Conservation (phyloP, 2,797 vertebrate species). For the Fratercula arctica region DNA sequence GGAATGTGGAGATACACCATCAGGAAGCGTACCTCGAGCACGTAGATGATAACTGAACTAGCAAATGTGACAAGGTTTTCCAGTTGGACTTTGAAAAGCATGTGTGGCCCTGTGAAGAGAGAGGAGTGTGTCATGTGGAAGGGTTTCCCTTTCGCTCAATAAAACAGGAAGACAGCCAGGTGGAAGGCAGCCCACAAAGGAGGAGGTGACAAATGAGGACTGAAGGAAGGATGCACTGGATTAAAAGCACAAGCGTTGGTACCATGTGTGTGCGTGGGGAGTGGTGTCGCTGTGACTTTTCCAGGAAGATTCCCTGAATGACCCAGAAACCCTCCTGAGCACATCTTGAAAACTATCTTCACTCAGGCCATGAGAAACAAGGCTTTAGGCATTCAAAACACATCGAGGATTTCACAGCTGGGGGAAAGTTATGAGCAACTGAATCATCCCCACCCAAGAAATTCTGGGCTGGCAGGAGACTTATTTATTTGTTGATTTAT, state of each 20-base stretch:
- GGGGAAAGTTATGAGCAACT: neutral
- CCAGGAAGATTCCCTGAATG: slow-evolving; percentile 42
- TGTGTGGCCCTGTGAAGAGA: neutral
- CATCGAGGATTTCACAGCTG: neutral
- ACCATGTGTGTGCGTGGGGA: slow-evolving; percentile 21
- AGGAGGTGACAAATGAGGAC: slow-evolving; percentile 25
- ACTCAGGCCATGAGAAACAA: slow-evolving; percentile 13
- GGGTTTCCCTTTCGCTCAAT: slow-evolving; percentile 31
- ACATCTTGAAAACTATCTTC: neutral
- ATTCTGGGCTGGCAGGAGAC: slow-evolving; percentile 8
- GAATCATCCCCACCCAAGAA: neutral
- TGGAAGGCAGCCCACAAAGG: slow-evolving; percentile 37
- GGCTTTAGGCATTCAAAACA: neutral
- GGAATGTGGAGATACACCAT: neutral
- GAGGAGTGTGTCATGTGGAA: neutral
- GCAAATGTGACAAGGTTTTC: neutral
- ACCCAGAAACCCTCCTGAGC: slow-evolving; percentile 35
- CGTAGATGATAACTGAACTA: neutral
- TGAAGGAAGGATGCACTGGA: neutral
- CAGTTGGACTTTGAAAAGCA: neutral
- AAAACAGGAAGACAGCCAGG: slow-evolving; percentile 16
- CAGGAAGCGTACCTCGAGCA: neutral
- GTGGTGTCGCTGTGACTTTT: slow-evolving; percentile 9
- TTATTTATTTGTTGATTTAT: slow-evolving; percentile 64
- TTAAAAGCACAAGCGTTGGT: slow-evolving; percentile 67